Conservation (phyloP, 2,113 vertebrate species). For the Mus musculus region DNA sequence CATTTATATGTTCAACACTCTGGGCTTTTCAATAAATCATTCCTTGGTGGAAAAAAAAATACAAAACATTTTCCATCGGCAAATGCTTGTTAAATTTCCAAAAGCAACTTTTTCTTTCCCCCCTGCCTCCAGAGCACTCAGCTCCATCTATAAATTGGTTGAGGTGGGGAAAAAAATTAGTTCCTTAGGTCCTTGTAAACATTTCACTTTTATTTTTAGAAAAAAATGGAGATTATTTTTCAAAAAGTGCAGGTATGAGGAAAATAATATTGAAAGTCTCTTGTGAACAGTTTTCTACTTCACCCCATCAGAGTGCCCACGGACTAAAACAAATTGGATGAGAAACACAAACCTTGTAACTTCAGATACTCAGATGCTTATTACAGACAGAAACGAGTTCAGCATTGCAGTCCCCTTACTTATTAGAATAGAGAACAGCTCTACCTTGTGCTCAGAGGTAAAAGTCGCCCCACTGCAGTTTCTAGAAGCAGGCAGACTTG, state of each 20-base stretch:
- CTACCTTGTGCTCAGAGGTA: background rate
- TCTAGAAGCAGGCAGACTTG: background rate
- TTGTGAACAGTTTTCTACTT: constrained; percentile 54
- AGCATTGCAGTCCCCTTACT: background rate
- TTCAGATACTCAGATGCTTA: constrained; percentile 61
- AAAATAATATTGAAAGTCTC: constrained; percentile 69
- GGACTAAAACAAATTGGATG: constrained; percentile 68
- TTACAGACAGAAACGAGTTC: constrained; percentile 55
- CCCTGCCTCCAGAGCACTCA: constrained; percentile 52
- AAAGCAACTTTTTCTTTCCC: constrained; percentile 61
- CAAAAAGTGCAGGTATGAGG: constrained; percentile 65
- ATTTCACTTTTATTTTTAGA: constrained; percentile 75
- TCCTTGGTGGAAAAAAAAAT: background rate
- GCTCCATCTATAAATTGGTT: constrained; percentile 70
- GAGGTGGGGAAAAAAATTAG: constrained; percentile 46
- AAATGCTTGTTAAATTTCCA: constrained; percentile 77
- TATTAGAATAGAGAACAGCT: constrained; percentile 51
- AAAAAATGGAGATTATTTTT: constrained; percentile 32
- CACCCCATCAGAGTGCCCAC: background rate
- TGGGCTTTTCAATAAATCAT: constrained; percentile 58
- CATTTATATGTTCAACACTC: background rate
- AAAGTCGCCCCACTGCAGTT: background rate
- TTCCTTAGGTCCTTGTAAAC: constrained; percentile 64
- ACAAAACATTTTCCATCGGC: constrained; percentile 59
- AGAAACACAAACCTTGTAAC: constrained; percentile 50